A percentile compares a stretch with the other conserved stretches of the same genome.
Conservation (phyloP, 1,140 invertebrate species). For the Aphelenchoides fujianensis region DNA sequence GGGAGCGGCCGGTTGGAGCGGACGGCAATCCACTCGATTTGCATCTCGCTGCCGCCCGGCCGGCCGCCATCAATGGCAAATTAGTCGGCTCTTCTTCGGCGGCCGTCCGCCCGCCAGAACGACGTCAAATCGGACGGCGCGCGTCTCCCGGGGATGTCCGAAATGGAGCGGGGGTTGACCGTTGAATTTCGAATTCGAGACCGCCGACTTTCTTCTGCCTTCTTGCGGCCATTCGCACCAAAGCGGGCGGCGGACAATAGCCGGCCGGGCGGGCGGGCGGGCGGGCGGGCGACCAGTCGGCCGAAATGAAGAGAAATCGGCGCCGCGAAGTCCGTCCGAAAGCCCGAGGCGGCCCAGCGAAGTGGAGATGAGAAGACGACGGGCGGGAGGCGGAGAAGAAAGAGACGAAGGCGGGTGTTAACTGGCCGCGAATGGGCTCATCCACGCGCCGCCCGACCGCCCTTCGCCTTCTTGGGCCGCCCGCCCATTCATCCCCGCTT, state of each 20-base stretch:
- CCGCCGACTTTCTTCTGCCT: too few relatives aligned
- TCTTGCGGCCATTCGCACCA: background rate
- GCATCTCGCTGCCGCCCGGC: background rate
- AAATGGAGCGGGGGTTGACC: background rate
- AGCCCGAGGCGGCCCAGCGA: too few relatives aligned
- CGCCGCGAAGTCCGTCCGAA: too few relatives aligned
- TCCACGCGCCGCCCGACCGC: background rate
- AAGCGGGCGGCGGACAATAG: too few relatives aligned
- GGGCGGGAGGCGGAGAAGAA: background rate
- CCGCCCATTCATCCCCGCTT: background rate
- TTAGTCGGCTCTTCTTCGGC: background rate
- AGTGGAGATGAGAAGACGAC: too few relatives aligned
- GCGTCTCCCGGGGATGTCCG: background rate
- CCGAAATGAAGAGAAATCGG: slow-evolving; percentile 5
- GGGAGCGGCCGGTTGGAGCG: background rate
- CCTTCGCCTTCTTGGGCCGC: background rate
- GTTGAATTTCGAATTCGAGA: background rate
- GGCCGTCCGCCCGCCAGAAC: background rate
- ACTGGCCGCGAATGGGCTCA: background rate
- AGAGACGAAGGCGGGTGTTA: background rate
- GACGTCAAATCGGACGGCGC: background rate
- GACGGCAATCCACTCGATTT: background rate
- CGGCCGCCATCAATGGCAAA: background rate
- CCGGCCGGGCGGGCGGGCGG: background rate
- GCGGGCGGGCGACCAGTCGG: background rate